Base-by-base conservation (phyloP, 2,888 invertebrate genomes). In the Psococerastis gibbosa region DNA sequence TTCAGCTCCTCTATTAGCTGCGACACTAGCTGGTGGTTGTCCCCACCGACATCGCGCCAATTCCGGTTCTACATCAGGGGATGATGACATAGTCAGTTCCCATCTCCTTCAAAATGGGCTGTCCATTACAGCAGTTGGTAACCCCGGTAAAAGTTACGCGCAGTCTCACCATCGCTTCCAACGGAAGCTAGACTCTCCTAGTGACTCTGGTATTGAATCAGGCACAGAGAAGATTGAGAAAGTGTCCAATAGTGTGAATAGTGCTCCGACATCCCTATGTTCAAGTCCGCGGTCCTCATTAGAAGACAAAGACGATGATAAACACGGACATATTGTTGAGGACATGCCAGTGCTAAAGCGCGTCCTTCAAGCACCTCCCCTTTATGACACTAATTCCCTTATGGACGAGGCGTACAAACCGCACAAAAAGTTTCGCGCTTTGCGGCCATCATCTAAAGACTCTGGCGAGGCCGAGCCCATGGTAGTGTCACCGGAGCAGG, bases 321-420 rank as follows among this genome's bases (percentile, higher is more conserved):
- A 72, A 45, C 55, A 52, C 35, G 46, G 54, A 49, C 31, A 50
- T 31, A 47, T 75, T 44, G 74, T 78, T 18, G 83, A 84, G 58
- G 88, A 89, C 56, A 91, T 91, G 89, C 89, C 91, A 3, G 89
- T 91, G 52, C 65, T 92, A 53, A 91, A 91, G 60, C 74, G 89
- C 43, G 91, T 89, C 2, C 69, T 92, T 16, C 87, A 91, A 59
- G 89, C 91, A 1, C 91, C 91, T 1, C 91, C 89, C 0, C 65
- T 89, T 5, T 85, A 88, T 62, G 87, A 88, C 58, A 85, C 88
- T 45, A 82, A 83, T 57, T 79, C 83, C 2, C 64, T 91, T 45
- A 89, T 91, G 88, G 88, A 89, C 60, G 89, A 88, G 63, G 88
- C 88, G 13, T 91, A 91, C 67, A 87, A 89, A 60, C 89, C 89